Conservation (phyloP, 1,140 invertebrate genomes). For the Dreissena polymorpha region DNA sequence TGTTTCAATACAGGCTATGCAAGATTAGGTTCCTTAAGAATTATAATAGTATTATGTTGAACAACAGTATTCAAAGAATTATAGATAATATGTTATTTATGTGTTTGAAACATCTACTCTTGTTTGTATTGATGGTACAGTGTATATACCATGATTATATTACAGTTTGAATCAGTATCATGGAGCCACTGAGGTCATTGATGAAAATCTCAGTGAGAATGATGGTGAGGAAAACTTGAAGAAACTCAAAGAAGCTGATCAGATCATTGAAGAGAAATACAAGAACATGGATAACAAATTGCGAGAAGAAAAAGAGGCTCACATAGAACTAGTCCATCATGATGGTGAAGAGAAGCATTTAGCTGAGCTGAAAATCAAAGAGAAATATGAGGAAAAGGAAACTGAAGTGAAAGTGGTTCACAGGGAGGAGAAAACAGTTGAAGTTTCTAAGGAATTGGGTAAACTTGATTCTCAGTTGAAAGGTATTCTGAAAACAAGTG, state of each 20-base stretch:
- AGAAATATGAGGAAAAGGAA: slow-evolving; percentile 69
- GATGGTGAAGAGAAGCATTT: slow-evolving; percentile 65
- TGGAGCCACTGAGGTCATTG: slow-evolving; percentile 75
- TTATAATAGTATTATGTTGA: no score
- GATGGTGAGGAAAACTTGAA: slow-evolving; percentile 68
- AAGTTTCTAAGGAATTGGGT: slow-evolving; percentile 44
- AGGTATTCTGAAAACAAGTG: slow-evolving; percentile 42
- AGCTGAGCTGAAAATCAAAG: slow-evolving; percentile 67
- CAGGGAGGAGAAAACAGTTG: slow-evolving; percentile 42
- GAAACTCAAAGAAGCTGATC: slow-evolving; percentile 66
- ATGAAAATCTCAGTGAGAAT: slow-evolving; percentile 76
- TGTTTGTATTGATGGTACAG: no score
- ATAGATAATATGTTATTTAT: no score
- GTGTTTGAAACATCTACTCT: no score
- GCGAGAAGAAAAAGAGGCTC: slow-evolving; percentile 70
- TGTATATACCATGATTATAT: neutral
- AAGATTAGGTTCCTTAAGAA: no score
- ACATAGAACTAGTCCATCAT: slow-evolving; percentile 56
- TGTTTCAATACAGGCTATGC: no score
- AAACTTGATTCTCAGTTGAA: slow-evolving; percentile 49
- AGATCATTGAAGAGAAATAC: slow-evolving; percentile 69
- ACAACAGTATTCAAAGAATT: no score
- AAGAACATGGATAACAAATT: slow-evolving; percentile 72
- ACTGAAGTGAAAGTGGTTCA: slow-evolving; percentile 35
- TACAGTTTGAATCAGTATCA: slow-evolving; percentile 53